phyloP scores from a whole-genome alignment of 2,113 vertebrate genomes.

The Zeus faber region DNA sequence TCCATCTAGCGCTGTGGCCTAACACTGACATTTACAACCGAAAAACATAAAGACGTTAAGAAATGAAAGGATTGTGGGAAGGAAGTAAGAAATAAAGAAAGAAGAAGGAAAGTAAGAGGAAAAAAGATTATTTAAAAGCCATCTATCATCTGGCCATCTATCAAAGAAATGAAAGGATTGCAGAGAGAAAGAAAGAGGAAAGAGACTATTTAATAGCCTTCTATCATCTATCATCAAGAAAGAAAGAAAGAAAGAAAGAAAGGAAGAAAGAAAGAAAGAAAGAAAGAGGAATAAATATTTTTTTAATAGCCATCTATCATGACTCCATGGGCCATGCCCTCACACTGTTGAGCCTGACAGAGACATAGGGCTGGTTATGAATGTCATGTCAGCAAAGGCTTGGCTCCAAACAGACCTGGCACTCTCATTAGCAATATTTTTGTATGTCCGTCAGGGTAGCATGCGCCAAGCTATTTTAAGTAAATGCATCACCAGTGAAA shows the following conservation, averaged over 20 bases:
- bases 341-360: conserved; percentile 10
- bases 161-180: neutral
- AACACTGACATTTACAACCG: conserved; percentile 48
- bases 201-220: neutral
- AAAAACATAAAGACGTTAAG: conserved; percentile 15
- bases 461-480: conserved; percentile 54
- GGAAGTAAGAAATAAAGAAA: conserved; percentile 10
- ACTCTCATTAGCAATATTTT: conserved; percentile 50
- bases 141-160: no score
- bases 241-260: conserved; percentile 7
- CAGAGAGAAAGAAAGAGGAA: neutral
- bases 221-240: no score
- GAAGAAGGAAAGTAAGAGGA: neutral
- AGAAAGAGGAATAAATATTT: conserved; percentile 1
- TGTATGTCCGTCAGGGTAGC: conserved; percentile 51
- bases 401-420: conserved; percentile 26
- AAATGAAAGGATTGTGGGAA: neutral
- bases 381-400: conserved; percentile 32
- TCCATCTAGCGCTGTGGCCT: conserved; percentile 27
- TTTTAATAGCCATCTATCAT: conserved; percentile 15
- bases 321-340: conserved; percentile 1
- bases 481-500: conserved; percentile 52
- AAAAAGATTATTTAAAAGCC: neutral
- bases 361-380: conserved; percentile 28
- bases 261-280: conserved; percentile 10